Evolutionary conservation across 2,888 invertebrate species (phyloP).

Genomic region (Mythimna loreyi): DNA sequence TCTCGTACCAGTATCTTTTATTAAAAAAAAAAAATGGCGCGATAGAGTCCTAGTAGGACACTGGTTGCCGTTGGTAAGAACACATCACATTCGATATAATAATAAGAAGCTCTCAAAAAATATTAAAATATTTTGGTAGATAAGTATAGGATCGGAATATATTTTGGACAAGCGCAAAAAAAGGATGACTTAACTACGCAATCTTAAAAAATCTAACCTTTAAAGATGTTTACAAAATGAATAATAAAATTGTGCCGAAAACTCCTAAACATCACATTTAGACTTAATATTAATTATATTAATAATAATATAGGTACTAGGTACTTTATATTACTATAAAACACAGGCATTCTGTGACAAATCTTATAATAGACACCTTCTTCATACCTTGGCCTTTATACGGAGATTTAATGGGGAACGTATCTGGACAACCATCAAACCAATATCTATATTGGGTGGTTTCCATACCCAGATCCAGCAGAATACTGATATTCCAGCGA

Average conservation of each 20-base stretch:
- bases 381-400: conserved; percentile 21
- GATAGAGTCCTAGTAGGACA: background rate
- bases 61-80: background rate
- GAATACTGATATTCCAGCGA: conserved; percentile 26
- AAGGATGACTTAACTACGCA: background rate
- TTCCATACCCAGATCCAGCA: conserved; percentile 27
- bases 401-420: background rate
- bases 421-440: conserved; percentile 17
- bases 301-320: conserved; percentile 25
- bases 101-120: background rate
- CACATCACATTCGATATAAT: background rate
- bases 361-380: conserved; percentile 18
- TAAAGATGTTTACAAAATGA: conserved; percentile 39
- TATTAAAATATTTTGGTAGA: background rate
- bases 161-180: background rate
- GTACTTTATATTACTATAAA: conserved; percentile 33
- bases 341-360: conserved; percentile 37
- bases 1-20: too few species aligned
- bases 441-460: background rate
- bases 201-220: conserved; percentile 41
- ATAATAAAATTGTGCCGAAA: conserved; percentile 51
- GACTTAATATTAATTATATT: conserved; percentile 25
- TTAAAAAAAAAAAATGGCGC: too few species aligned
- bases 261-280: conserved; percentile 39
- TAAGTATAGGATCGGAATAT: too few species aligned